phyloP scores from a whole-genome alignment of 2,888 invertebrate species.

The Rhabditophanes sp. region DNA sequence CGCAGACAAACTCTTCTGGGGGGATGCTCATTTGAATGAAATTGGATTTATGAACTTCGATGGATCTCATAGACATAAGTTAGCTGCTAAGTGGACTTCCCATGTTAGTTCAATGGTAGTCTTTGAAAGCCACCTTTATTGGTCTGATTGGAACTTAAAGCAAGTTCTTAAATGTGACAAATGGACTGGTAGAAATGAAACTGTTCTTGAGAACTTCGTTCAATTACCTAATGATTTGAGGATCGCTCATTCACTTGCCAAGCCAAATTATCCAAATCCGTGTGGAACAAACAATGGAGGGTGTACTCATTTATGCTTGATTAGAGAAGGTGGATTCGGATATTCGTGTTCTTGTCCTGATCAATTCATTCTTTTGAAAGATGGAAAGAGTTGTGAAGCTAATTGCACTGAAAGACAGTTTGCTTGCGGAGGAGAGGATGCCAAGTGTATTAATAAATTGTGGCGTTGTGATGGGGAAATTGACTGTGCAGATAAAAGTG shows the following conservation, averaged over 20 bases:
- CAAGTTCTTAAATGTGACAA: slow-evolving; percentile 71
- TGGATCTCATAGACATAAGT: slow-evolving; percentile 62
- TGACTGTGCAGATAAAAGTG: slow-evolving; percentile 90
- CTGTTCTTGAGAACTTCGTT: slow-evolving; percentile 30
- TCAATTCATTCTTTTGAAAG: slow-evolving; percentile 59
- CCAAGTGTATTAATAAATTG: slow-evolving; percentile 60
- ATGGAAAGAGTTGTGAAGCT: slow-evolving; percentile 33
- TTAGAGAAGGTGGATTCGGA: slow-evolving; percentile 54
- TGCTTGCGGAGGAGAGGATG: slow-evolving; percentile 56
- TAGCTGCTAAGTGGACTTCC: slow-evolving; percentile 32
- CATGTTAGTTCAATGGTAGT: slow-evolving; percentile 84
- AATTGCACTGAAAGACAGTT: slow-evolving; percentile 84
- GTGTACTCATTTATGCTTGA: slow-evolving; percentile 82
- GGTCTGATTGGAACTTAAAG: slow-evolving; percentile 96
- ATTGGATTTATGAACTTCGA: slow-evolving; percentile 73
- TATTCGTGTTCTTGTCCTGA: slow-evolving; percentile 79
- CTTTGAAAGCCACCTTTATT: slow-evolving; percentile 77
- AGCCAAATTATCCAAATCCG: slow-evolving; percentile 70
- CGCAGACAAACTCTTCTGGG: slow-evolving; percentile 78
- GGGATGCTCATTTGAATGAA: slow-evolving; percentile 92
- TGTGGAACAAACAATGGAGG: slow-evolving; percentile 81
- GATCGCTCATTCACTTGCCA: slow-evolving; percentile 46
- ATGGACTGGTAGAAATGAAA: slow-evolving; percentile 55
- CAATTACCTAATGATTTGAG: slow-evolving; percentile 43
- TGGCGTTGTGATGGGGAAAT: slow-evolving; percentile 52